Base-by-base conservation (phyloP, 2,113 vertebrate species). In the Balaeniceps rex region DNA sequence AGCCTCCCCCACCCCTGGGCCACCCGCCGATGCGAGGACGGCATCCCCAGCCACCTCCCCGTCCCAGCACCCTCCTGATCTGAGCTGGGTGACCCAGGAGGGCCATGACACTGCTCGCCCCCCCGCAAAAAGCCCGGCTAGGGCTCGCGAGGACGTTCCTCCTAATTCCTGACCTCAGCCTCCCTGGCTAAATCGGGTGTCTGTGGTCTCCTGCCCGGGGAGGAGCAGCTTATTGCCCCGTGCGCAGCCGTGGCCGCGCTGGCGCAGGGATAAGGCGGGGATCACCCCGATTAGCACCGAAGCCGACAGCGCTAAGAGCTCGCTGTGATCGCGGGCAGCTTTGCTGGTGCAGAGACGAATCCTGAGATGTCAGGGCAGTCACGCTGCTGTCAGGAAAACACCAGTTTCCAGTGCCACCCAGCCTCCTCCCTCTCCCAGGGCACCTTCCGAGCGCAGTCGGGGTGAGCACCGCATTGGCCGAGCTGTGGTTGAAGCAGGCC, bases 261-360 rank as follows among this genome's bases (percentile, higher is more conserved):
- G 18, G 49, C 3, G 4, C 49, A 4, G 33, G 60, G 78, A 66
- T 44, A 26, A 75, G 38, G 68, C 2, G 6, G 3, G 60, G 87
- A 60, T 89, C 70, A 38, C 70, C 54, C 61, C 0, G 33, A 44
- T 75, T 34, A 52, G 52, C 11, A 14, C 61, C 19, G 2, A 28
- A 66, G 40, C 75, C 34, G 6, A 12, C 10, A 12, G 38, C 4
- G 9, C 7, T 10, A 33, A 61, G 36, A 72, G 77, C 44, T 57
- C 0, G 1, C 87, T 18, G 36, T 5, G 14, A 58, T 2, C 5
- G 5, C 4, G 2, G 19, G 36, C 26, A 16, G 77, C 52, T 75
- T 36, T 19, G 10, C 1, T 26, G 15, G 52, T 28, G 44, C 69
- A 66, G 52, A 58, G 42, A 24, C 0, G 12, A 24, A 18, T 23